Conservation (phyloP, 1,140 invertebrate species). For the Mesaphorura yosii region DNA sequence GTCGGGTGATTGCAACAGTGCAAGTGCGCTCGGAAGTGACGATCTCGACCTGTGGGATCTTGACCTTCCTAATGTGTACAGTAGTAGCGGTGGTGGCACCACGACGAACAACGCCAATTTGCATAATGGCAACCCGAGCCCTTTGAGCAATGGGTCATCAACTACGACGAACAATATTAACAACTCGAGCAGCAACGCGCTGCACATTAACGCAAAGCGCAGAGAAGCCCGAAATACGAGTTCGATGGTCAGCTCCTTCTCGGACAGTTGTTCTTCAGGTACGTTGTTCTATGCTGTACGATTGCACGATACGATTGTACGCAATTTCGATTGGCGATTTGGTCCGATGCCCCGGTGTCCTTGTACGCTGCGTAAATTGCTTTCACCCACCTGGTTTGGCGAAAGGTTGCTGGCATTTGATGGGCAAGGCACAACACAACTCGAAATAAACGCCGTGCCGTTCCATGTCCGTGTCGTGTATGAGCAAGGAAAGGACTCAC, state of each 20-base stretch:
- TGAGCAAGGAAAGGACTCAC: too few species aligned
- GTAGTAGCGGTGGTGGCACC: slow-evolving; percentile 16
- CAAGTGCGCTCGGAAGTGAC: not conserved
- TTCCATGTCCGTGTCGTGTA: too few species aligned
- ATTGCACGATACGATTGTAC: too few species aligned
- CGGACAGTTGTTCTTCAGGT: slow-evolving; percentile 10
- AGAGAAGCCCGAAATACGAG: slow-evolving; percentile 1
- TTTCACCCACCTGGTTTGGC: too few species aligned
- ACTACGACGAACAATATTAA: slow-evolving; percentile 35
- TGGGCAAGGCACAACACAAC: too few species aligned
- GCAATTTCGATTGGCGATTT: too few species aligned
- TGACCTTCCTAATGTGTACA: slow-evolving; percentile 41
- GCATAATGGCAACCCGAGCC: too few species aligned
- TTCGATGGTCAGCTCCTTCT: slow-evolving; percentile 9
- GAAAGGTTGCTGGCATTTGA: too few species aligned
- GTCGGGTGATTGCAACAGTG: not conserved
- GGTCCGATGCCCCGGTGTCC: too few species aligned
- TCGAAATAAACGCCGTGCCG: too few species aligned
- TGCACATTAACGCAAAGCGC: not conserved
- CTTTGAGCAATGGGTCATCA: slow-evolving; percentile 33
- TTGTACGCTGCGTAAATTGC: too few species aligned
- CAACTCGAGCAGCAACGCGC: not conserved
- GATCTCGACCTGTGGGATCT: slow-evolving; percentile 71
- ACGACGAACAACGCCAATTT: slow-evolving; percentile 32
- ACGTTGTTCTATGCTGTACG: not conserved